These are phyloP conservation scores for Tyto alba DNA, from an alignment of 2,113 vertebrate genomes.

Conservation along the genomic window DNA sequence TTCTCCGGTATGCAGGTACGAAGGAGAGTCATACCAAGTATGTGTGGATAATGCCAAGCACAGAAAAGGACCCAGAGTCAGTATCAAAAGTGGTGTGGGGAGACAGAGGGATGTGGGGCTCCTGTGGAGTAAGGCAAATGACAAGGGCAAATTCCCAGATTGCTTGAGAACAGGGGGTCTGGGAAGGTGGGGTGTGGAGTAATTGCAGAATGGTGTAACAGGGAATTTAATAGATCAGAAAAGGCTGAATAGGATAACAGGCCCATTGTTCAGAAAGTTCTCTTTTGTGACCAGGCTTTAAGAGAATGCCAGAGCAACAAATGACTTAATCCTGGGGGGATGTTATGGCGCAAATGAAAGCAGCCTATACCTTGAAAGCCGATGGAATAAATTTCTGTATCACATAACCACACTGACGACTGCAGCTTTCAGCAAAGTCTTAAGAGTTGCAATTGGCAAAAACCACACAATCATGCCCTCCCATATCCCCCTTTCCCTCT, in stretches of 20 bases:
- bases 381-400: conserved; percentile 35
- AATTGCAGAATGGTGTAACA: conserved; percentile 35
- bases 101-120: background rate
- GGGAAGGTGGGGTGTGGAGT: background rate
- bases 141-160: conserved; percentile 17
- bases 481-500: background rate
- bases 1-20: background rate
- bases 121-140: background rate
- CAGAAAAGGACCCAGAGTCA: background rate
- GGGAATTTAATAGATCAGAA: conserved; percentile 54
- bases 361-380: conserved; percentile 36
- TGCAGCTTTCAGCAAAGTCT: conserved; percentile 20
- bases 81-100: background rate
- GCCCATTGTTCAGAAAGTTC: conserved; percentile 47
- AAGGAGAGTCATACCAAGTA: background rate
- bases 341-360: conserved; percentile 31
- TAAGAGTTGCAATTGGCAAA: conserved; percentile 4
- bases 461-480: background rate
- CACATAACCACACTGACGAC: background rate
- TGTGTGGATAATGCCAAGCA: background rate
- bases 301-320: conserved; percentile 53
- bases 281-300: conserved; percentile 49
- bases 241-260: conserved; percentile 44
- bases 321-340: conserved; percentile 54
- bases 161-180: conserved; percentile 31